These are phyloP conservation scores for Helostoma temminkii DNA, from an alignment of 2,797 vertebrate species.

Conservation along the genomic window DNA sequence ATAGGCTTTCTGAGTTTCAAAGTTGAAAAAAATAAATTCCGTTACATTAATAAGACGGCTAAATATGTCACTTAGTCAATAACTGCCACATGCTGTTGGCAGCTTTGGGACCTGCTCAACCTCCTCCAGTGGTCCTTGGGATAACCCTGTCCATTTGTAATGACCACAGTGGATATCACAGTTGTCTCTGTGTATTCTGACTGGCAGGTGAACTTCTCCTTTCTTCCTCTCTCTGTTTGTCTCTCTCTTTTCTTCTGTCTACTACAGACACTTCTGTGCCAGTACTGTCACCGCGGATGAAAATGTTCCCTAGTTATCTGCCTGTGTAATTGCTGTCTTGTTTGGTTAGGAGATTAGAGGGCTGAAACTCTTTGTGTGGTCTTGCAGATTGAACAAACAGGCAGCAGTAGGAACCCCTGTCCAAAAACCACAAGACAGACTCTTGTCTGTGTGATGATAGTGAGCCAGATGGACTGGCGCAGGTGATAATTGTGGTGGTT, in stretches of 20 bases:
- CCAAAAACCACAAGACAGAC: conserved; percentile 76
- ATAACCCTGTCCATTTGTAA: conserved; percentile 69
- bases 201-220: conserved; percentile 74
- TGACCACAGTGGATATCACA: conserved; percentile 60
- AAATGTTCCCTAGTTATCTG: conserved; percentile 87
- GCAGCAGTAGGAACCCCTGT: conserved; percentile 72
- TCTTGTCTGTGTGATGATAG: conserved; percentile 61
- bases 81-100: conserved; percentile 55
- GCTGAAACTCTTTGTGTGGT: conserved; percentile 87
- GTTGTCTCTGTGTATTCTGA: conserved; percentile 56
- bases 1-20: conserved; percentile 1
- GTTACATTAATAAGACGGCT: conserved; percentile 29
- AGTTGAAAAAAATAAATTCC: conserved; percentile 47
- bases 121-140: conserved; percentile 53
- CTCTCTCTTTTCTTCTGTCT: conserved; percentile 67
- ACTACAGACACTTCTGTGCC: conserved; percentile 77
- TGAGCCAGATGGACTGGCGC: conserved; percentile 76
- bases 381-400: conserved; percentile 87
- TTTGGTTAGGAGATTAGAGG: conserved; percentile 89
- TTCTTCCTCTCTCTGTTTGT: conserved; percentile 44
- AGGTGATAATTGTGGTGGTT: conserved; percentile 77
- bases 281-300: conserved; percentile 84
- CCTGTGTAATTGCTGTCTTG: conserved; percentile 89
- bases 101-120: conserved; percentile 54
- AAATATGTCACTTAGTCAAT: conserved; percentile 60